Evolutionary conservation across 1,140 invertebrate species (phyloP).

Genomic region (Schmidtea mediterranea): DNA sequence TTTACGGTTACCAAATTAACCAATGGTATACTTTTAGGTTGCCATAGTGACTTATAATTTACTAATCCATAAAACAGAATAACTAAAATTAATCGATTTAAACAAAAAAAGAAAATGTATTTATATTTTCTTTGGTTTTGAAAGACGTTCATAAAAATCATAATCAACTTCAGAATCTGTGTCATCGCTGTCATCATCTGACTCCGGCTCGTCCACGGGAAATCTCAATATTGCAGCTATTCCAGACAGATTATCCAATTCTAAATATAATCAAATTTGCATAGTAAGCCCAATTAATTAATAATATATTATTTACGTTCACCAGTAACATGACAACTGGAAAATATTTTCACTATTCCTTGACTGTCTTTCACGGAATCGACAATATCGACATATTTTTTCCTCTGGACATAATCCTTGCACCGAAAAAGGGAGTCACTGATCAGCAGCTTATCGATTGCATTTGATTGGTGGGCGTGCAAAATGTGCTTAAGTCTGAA

Average conservation of each 20-base stretch:
- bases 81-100: too few species aligned
- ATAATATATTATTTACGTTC: conserved; percentile 53
- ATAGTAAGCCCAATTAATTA: conserved; percentile 5
- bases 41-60: too few species aligned
- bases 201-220: conserved; percentile 81
- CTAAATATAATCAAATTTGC: conserved; percentile 29
- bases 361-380: conserved; percentile 63
- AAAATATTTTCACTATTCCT: conserved; percentile 86
- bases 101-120: too few species aligned
- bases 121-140: too few species aligned
- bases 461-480: conserved; percentile 54
- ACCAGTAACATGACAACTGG: conserved; percentile 85
- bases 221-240: conserved; percentile 82
- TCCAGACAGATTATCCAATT: conserved; percentile 52
- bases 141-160: too few species aligned
- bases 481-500: conserved; percentile 51
- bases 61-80: too few species aligned
- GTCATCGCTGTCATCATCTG: conserved; percentile 30
- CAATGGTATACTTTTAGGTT: too few species aligned
- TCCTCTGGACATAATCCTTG: conserved; percentile 51
- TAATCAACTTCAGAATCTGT: too few species aligned
- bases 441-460: conserved; percentile 73
- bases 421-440: conserved; percentile 82
- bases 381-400: conserved; percentile 68
- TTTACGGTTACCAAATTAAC: too few species aligned